Evolutionary conservation across 2,888 invertebrate genomes (phyloP), one percentile per base, ranked within the genome.

Genomic region (Ochropleura leucogaster): DNA sequence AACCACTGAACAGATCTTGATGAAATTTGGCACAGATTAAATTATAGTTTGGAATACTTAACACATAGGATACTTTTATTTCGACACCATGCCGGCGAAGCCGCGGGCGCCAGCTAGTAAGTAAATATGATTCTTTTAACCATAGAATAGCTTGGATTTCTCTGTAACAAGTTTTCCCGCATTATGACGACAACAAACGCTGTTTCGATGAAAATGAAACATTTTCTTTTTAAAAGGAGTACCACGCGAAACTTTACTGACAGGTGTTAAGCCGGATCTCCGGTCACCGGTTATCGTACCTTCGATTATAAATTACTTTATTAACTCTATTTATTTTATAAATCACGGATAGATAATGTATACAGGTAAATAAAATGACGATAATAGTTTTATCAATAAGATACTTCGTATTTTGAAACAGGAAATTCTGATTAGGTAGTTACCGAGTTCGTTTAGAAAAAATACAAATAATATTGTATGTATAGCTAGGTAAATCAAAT

Each of bases 321-420:
- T 14, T n/a, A 4, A 30, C 3, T 14, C 30, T 59, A 18, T 57
- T 59, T 44, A n/a, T 53, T 59, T 60, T 12, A 18, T 62, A 66
- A 80, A 80, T 63, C 81, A 57, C 51, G 40, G 40, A 55, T 49
- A 60, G 53, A 49, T 74, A 60, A 60, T 62, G 9, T 5, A 3
- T 16, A 40, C 20, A 30, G 18, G n/a, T 46, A 64, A 79, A 65
- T 59, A n/a, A n/a, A 42, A 59, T 53, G 12, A 9, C n/a, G 47
- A 42, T 79, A 30, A 70, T 4, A 8, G 20, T n/a, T 14, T 74
- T 60, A 74, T 74, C 73, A 46, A 44, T 30, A 12, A 8, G 9
- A 7, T 44, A 42, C 4, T 8, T 47, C 40, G 40, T 10, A 42
- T 16, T 20, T 44, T 16, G 42, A 42, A 49, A 69, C 16, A 47